phyloP scores from a whole-genome alignment of 2,113 vertebrate species.

The Oncorhynchus gorbuscha region DNA sequence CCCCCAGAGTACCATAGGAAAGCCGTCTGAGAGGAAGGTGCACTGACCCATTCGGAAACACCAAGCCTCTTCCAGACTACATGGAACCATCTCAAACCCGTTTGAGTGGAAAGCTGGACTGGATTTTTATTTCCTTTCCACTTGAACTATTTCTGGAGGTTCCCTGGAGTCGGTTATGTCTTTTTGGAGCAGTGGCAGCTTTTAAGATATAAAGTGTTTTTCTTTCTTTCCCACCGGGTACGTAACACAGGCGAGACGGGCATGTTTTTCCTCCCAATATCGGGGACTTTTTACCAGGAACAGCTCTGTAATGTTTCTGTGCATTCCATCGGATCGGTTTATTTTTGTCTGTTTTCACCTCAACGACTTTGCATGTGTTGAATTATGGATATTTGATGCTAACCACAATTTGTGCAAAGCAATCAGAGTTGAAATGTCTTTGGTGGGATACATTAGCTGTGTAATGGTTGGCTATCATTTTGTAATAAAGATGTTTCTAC shows the following conservation, averaged over 20 bases:
- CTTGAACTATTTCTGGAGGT: conserved; percentile 32
- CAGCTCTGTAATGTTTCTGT: conserved; percentile 49
- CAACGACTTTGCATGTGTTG: conserved; percentile 51
- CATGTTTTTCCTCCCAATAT: neutral
- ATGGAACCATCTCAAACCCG: conserved; percentile 6
- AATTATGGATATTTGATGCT: conserved; percentile 51
- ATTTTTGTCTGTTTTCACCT: conserved; percentile 24
- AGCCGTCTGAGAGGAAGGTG: conserved; percentile 75
- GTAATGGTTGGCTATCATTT: conserved; percentile 58
- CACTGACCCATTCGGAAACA: neutral
- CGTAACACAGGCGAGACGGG: conserved; percentile 5
- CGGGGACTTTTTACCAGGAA: conserved; percentile 20
- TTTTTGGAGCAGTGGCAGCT: neutral
- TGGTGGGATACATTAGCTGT: conserved; percentile 28
- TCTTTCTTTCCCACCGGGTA: conserved; percentile 12
- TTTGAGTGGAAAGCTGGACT: conserved; percentile 32
- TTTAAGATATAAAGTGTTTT: conserved; percentile 19
- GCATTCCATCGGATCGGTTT: conserved; percentile 34
- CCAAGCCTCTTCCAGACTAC: conserved; percentile 22
- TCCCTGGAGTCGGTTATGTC: conserved; percentile 35
- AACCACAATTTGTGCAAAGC: neutral
- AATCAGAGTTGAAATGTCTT: too few species aligned
- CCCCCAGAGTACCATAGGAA: conserved; percentile 95
- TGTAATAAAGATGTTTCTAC: conserved; percentile 52
- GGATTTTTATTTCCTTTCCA: conserved; percentile 28